phyloP scores from a whole-genome alignment of 2,888 invertebrate species.

The Amiota minor region DNA sequence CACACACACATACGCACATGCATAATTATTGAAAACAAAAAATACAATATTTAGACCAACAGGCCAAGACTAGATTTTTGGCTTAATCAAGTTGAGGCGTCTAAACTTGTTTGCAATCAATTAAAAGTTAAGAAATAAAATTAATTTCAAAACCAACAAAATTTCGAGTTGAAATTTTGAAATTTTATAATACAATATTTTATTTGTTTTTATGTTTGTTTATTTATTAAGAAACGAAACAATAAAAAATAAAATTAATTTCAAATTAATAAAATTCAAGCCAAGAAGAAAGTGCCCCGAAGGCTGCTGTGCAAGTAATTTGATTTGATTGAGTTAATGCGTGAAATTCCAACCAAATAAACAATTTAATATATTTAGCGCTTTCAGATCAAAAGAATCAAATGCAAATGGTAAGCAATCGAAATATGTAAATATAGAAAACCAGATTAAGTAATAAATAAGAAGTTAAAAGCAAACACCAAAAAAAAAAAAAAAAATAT shows the following conservation, averaged over 20 bases:
- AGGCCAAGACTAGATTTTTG: too few relatives aligned
- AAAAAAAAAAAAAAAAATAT: background rate
- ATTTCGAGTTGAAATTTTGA: too few relatives aligned
- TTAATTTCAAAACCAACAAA: background rate
- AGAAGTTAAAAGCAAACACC: background rate
- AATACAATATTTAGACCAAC: too few relatives aligned
- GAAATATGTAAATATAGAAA: background rate
- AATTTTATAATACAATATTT: too few relatives aligned
- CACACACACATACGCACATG: background rate
- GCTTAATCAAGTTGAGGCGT: too few relatives aligned
- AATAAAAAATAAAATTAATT: constrained; percentile 6
- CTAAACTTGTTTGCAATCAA: constrained; percentile 9
- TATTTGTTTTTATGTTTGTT: too few relatives aligned
- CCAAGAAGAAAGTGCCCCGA: background rate
- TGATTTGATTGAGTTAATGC: background rate
- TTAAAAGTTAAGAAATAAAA: background rate
- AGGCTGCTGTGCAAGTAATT: background rate
- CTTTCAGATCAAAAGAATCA: background rate
- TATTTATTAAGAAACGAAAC: background rate
- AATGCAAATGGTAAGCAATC: too few relatives aligned
- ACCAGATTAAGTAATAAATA: constrained; percentile 11
- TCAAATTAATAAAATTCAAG: background rate
- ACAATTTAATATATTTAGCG: background rate
- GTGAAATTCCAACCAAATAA: constrained; percentile 13
- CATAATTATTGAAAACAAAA: background rate